Conservation (phyloP, 2,888 invertebrate genomes). For the Eupithecia vulgata region DNA sequence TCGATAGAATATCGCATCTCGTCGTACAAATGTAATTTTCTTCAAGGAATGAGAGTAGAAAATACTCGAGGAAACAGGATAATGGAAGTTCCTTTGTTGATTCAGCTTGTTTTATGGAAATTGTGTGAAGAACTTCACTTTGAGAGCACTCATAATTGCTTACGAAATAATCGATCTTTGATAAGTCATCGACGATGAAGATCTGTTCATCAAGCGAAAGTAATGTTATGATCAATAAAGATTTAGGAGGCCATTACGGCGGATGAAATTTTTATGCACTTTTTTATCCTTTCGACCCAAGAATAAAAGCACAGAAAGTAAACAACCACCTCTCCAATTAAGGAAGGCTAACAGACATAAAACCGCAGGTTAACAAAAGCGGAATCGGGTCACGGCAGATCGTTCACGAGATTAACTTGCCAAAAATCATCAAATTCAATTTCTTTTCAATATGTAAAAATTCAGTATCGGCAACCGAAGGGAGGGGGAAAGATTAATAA, state of each 20-base stretch:
- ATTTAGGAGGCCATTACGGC: not conserved
- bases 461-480: slow-evolving; percentile 62
- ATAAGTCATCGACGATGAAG: slow-evolving; percentile 1
- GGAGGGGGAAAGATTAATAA: slow-evolving; percentile 76
- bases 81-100: slow-evolving; percentile 59
- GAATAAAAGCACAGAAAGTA: slow-evolving; percentile 27
- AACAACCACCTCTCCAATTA: slow-evolving; percentile 38
- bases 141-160: slow-evolving; percentile 42
- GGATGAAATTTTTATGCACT: slow-evolving; percentile 1
- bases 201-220: not conserved
- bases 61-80: slow-evolving; percentile 62
- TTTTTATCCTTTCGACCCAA: slow-evolving; percentile 17
- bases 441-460: slow-evolving; percentile 70
- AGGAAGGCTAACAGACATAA: slow-evolving; percentile 40
- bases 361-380: slow-evolving; percentile 41
- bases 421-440: slow-evolving; percentile 64
- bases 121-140: slow-evolving; percentile 51
- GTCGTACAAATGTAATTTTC: slow-evolving; percentile 60
- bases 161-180: slow-evolving; percentile 25
- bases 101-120: slow-evolving; percentile 60
- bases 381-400: slow-evolving; percentile 40
- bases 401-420: slow-evolving; percentile 47
- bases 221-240: not conserved
- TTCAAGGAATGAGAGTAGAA: slow-evolving; percentile 53
- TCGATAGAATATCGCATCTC: slow-evolving; percentile 55